Conservation (phyloP, 2,797 vertebrate species). For the Eospalax fontanierii region DNA sequence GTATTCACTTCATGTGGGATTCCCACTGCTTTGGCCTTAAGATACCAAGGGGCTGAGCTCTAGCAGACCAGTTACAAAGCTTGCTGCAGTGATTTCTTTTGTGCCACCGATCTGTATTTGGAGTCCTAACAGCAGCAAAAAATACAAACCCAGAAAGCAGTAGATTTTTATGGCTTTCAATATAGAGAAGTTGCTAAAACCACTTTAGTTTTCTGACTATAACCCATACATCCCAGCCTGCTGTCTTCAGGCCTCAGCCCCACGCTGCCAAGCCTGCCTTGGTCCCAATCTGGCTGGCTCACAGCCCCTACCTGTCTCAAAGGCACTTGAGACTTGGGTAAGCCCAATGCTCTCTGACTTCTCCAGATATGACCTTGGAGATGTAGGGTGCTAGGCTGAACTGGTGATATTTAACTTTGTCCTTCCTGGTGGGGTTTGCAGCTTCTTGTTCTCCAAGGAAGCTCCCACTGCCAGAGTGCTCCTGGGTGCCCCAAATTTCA, state of each 20-base stretch:
- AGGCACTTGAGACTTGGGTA: background rate
- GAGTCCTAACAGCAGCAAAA: constrained; percentile 5
- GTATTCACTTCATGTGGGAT: background rate
- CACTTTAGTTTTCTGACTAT: background rate
- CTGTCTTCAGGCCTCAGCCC: background rate
- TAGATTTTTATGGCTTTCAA: background rate
- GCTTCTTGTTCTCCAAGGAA: background rate
- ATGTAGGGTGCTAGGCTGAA: background rate
- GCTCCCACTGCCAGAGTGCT: background rate
- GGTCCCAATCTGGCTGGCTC: background rate
- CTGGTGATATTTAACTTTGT: background rate
- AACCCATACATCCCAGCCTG: background rate
- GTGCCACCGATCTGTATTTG: constrained; percentile 15
- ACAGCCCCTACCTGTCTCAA: fast-evolving
- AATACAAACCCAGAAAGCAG: background rate
- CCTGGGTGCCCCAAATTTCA: background rate
- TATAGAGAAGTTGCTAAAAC: background rate
- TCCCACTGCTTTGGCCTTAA: background rate
- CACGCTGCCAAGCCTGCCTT: background rate
- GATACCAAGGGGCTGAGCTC: background rate
- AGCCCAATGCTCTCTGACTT: background rate
- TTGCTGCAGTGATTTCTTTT: constrained; percentile 2
- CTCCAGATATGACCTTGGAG: background rate
- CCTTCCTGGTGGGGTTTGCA: background rate
- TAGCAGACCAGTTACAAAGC: background rate